Evolutionary conservation across 2,797 vertebrate genomes (phyloP), one percentile per base, ranked within the genome.

Genomic region (Gobio occitaniae): DNA sequence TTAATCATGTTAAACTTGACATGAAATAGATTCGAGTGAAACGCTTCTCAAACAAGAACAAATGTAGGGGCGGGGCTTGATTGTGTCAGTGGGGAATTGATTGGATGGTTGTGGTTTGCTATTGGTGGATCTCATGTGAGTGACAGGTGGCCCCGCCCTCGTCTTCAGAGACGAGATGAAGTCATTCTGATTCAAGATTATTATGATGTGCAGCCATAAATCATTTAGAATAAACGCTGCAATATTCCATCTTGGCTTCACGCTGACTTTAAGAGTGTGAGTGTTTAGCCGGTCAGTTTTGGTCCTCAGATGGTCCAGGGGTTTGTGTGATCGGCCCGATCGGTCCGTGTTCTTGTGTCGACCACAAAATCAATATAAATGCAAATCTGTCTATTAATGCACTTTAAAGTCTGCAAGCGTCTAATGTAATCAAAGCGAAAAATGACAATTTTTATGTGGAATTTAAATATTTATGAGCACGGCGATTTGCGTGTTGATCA

Each of bases 301-400:
- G n/a, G 90, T 94, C 86, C 89, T 90, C 91, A 89, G 92, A 93
- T 92, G 92, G 92, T 93, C 77, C n/a, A 29, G 15, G n/a, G 63
- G 29, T 68, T 68, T 52, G 88, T 93, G 91, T 91, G 90, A 86
- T 81, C 59, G 2, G 38, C 63, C 71, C 88, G 93, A 90, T 83
- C 89, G 86, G 88, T 93, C 92, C 95, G 94, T 95, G 94, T 95
- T 94, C 79, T 66, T 77, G 90, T 90, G 91, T 90, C 89, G 89
- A 90, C 87, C 84, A 88, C 90, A 94, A 95, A 96, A 94, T 93
- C 95, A 96, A 95, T 95, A 95, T 95, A 96, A 95, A 96, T 96
- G 95, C 94, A 95, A 96, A 96, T 96, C 91, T 91, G 71, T 87
- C 93, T 93, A 95, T 95, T 94, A 95, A 94, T 93, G 93, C 93